Evolutionary conservation across 2,113 vertebrate genomes (phyloP).

Genomic region (Leucosticte australis): DNA sequence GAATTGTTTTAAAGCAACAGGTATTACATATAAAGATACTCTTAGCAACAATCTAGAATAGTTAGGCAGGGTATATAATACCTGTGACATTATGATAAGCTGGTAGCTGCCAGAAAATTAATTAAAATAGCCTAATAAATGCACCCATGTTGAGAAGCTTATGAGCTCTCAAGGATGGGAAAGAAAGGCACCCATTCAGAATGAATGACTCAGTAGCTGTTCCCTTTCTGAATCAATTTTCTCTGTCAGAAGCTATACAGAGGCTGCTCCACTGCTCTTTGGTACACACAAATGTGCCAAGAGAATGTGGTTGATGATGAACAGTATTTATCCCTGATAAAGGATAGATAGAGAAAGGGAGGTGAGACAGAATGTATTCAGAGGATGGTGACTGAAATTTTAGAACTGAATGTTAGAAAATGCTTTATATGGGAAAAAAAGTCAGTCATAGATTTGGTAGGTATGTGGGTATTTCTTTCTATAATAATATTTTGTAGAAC

Average conservation of each 20-base stretch:
- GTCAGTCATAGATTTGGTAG: background rate
- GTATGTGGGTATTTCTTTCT: background rate
- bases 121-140: background rate
- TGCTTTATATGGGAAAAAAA: background rate
- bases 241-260: background rate
- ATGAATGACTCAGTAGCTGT: background rate
- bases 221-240: background rate
- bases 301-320: background rate
- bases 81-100: background rate
- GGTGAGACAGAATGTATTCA: background rate
- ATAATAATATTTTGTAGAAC: background rate
- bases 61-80: background rate
- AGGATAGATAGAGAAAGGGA: background rate
- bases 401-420: background rate
- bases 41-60: background rate
- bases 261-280: background rate
- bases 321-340: background rate
- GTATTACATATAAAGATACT: background rate
- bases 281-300: background rate
- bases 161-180: background rate
- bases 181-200: background rate
- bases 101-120: background rate
- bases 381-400: background rate
- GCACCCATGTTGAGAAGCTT: background rate
- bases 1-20: background rate